Conservation (phyloP, 2,888 invertebrate genomes). For the Melitaea athalia region DNA sequence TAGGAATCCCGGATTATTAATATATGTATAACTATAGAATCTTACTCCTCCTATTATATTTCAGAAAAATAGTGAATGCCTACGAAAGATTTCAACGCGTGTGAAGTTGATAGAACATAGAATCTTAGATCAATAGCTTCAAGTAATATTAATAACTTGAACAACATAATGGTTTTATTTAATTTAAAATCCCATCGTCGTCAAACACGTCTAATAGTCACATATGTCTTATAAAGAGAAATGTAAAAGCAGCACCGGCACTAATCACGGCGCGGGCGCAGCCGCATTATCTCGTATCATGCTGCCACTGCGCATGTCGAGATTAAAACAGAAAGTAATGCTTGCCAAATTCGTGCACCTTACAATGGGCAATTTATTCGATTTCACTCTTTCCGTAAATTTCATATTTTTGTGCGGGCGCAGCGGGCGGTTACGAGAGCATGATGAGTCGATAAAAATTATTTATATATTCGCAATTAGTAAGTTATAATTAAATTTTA, state of each 20-base stretch:
- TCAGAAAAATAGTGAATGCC: background rate
- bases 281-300: slow-evolving; percentile 47
- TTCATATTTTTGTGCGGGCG: slow-evolving; percentile 61
- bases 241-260: slow-evolving; percentile 43
- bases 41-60: background rate
- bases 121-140: background rate
- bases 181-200: slow-evolving; percentile 13
- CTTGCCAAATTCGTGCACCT: slow-evolving; percentile 74
- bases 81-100: slow-evolving; percentile 25
- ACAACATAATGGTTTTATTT: background rate
- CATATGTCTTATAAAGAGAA: slow-evolving; percentile 28
- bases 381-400: slow-evolving; percentile 78
- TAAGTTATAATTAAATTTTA: background rate
- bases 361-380: slow-evolving; percentile 79
- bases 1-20: too few relatives aligned
- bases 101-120: background rate
- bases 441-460: background rate
- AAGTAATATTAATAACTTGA: background rate
- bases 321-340: slow-evolving; percentile 77
- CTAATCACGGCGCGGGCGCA: slow-evolving; percentile 44
- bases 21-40: background rate
- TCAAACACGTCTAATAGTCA: slow-evolving; percentile 3
- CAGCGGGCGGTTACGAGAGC: slow-evolving; percentile 23
- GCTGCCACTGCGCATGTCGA: slow-evolving; percentile 55
- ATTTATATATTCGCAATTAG: background rate